Conservation (phyloP, 2,113 vertebrate genomes). For the Pseudopodoces humilis region DNA sequence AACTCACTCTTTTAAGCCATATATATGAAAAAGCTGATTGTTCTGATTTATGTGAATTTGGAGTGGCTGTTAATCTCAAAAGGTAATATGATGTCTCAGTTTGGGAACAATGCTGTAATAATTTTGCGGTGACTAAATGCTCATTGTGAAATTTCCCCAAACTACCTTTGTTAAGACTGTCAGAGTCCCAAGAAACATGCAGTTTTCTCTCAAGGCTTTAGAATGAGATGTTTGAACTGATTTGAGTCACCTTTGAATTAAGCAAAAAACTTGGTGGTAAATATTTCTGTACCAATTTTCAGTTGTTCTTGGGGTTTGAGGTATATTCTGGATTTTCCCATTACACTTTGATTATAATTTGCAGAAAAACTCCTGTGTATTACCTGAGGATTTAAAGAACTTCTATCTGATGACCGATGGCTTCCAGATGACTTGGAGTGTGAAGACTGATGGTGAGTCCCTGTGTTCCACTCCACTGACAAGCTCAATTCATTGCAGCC, state of each 20-base stretch:
- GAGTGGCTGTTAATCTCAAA: not conserved
- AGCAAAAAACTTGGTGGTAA: not conserved
- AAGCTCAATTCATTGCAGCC: not conserved
- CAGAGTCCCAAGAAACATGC: not conserved
- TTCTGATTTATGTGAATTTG: not conserved
- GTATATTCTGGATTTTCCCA: not conserved
- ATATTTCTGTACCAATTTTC: not conserved
- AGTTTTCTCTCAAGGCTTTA: not conserved
- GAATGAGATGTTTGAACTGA: not conserved
- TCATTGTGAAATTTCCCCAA: not conserved
- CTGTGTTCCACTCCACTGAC: not conserved
- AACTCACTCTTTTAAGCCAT: not conserved
- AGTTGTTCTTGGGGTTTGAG: not conserved
- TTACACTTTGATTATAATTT: slow-evolving; percentile 23
- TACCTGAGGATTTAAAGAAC: slow-evolving; percentile 93
- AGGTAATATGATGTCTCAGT: not conserved
- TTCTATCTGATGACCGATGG: slow-evolving; percentile 95
- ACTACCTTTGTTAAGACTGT: not conserved
- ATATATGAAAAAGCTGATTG: not conserved
- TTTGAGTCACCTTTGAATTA: not conserved
- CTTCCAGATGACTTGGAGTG: slow-evolving; percentile 91
- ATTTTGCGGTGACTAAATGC: not conserved
- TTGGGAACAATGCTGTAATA: not conserved
- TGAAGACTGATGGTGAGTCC: slow-evolving; percentile 87
- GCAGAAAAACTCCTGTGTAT: slow-evolving; percentile 88